phyloP scores from a whole-genome alignment of 2,888 invertebrate genomes.

The Amblyjoppa proteus region DNA sequence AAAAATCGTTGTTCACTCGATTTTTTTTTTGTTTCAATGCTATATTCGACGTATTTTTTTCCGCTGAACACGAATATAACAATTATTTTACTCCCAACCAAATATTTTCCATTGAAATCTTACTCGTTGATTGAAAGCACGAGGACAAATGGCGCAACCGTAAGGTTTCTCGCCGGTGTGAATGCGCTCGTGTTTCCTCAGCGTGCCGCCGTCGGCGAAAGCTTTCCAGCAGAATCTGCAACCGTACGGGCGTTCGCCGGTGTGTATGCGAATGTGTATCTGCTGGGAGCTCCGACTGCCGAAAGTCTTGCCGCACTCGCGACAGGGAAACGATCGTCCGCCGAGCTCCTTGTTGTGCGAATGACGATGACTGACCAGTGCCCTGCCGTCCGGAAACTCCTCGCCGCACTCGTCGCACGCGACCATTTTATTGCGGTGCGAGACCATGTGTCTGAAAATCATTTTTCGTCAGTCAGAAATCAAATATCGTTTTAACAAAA shows the following conservation, averaged over 20 bases:
- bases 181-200: constrained; percentile 94
- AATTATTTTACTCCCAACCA: no score
- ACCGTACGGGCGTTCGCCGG: constrained; percentile 93
- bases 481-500: constrained; percentile 33
- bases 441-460: constrained; percentile 88
- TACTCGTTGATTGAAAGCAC: constrained; percentile 93
- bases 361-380: constrained; percentile 90
- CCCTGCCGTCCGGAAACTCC: constrained; percentile 90
- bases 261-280: constrained; percentile 94
- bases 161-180: constrained; percentile 95
- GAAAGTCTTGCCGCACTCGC: constrained; percentile 94
- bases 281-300: constrained; percentile 94
- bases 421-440: constrained; percentile 90
- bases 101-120: constrained; percentile 50
- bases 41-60: no score
- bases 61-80: no score
- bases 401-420: constrained; percentile 90
- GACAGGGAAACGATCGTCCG: constrained; percentile 91
- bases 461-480: neutral
- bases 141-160: constrained; percentile 94
- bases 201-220: constrained; percentile 94
- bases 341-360: constrained; percentile 87
- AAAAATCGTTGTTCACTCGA: no score
- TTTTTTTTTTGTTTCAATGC: no score
- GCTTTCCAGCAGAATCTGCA: constrained; percentile 96